Evolutionary conservation across 2,888 invertebrate genomes (phyloP), one percentile per base, ranked within the genome.

Genomic region (Caradrina clavipalpis): DNA sequence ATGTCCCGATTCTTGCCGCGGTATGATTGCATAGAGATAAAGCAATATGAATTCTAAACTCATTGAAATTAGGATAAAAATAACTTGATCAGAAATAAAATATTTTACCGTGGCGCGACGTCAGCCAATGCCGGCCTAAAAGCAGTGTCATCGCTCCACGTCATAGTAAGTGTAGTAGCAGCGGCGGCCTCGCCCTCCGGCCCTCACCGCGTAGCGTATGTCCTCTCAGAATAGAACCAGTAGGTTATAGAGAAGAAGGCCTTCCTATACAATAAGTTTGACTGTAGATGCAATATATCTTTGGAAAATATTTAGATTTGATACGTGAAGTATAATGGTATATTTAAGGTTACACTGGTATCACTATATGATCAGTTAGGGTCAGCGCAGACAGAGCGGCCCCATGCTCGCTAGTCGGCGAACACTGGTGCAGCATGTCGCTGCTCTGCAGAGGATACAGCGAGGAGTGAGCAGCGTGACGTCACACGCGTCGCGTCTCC

Each of bases 261-360:
- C 90, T 90, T 88, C 84, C 80, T 86, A 79, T 80, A 78, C 64
- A 80, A 84, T 87, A 86, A 87, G 74, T 78, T 80, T 85, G 81
- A 84, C 83, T 84, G 87, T 80, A 88, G 84, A 89, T 85, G 80
- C 84, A 79, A 86, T 87, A 80, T 86, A 86, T 87, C 80, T 86
- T 83, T 87, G 67, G 69, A 86, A 85, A 86, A 78, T 76, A 84
- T 89, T 87, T 90, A 92, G 89, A 91, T 93, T 92, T 91, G 90
- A 91, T 91, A 93, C 89, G 79, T 82, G 84, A 76, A 82, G 73
- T 81, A 78, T 78, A 78, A 74, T 76, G 70, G 69, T 68, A 74
- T 76, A 78, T 81, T 19, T 72, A 78, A 74, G 70, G 53, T 42
- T 17, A 64, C 47, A 35, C 35, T 51, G 22, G 8, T 45, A 15